Conservation (phyloP, 2,888 invertebrate genomes). For the Rutpela maculata region DNA sequence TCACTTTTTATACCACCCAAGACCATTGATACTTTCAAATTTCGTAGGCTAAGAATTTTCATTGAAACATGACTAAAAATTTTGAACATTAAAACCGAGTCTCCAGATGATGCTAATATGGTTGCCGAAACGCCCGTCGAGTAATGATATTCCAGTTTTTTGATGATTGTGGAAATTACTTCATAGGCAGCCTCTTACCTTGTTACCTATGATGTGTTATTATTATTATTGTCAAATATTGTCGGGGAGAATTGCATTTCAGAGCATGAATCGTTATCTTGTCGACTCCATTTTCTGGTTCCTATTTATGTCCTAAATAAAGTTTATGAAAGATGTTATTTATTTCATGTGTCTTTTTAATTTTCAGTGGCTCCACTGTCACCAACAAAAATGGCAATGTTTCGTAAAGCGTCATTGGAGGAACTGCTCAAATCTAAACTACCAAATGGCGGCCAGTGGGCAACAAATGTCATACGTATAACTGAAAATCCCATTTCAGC, state of each 20-base stretch:
- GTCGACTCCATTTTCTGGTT: neutral
- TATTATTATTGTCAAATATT: too few relatives aligned
- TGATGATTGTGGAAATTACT: too few relatives aligned
- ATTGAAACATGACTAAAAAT: too few relatives aligned
- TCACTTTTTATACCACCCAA: too few relatives aligned
- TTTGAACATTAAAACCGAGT: too few relatives aligned
- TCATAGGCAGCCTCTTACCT: too few relatives aligned
- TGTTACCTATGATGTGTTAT: too few relatives aligned
- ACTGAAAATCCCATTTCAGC: slow-evolving; percentile 88
- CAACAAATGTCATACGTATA: slow-evolving; percentile 83
- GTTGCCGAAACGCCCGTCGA: too few relatives aligned
- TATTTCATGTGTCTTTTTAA: neutral
- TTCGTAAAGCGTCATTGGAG: slow-evolving; percentile 79
- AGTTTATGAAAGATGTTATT: neutral
- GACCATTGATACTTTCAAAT: too few relatives aligned
- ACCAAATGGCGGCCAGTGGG: slow-evolving; percentile 73
- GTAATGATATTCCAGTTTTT: too few relatives aligned
- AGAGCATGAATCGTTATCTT: neutral
- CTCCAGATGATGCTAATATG: too few relatives aligned
- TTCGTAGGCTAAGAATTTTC: too few relatives aligned
- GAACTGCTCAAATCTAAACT: slow-evolving; percentile 75
- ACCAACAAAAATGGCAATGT: slow-evolving; percentile 82
- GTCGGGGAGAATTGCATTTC: neutral
- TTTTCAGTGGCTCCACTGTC: slow-evolving; percentile 83
- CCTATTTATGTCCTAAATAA: neutral